phyloP scores from a whole-genome alignment of 2,113 vertebrate species.

The Sander vitreus region DNA sequence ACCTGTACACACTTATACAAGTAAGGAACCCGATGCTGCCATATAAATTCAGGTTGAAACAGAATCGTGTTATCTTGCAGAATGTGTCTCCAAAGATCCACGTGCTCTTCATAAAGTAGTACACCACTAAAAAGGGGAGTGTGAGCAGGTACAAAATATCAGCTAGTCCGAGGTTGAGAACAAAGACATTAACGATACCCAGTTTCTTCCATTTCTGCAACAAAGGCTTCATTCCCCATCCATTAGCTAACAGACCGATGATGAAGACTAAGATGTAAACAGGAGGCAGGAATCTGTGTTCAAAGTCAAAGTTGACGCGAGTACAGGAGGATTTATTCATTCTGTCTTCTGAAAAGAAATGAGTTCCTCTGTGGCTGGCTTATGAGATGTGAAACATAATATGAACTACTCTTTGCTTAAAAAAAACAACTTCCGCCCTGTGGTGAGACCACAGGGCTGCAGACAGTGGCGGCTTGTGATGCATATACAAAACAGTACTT shows the following conservation, averaged over 20 bases:
- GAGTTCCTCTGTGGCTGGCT: background rate
- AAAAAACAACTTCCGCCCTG: background rate
- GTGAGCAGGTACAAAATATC: conserved; percentile 88
- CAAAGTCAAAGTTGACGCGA: conserved; percentile 45
- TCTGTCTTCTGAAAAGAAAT: background rate
- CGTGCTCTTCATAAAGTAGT: conserved; percentile 60
- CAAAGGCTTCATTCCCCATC: conserved; percentile 74
- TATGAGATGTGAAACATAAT: background rate
- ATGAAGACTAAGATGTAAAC: conserved; percentile 82
- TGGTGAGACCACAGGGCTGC: too few species aligned
- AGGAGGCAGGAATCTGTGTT: conserved; percentile 73
- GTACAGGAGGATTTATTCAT: conserved; percentile 33
- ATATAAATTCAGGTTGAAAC: conserved; percentile 88
- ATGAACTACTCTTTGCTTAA: background rate
- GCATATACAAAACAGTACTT: too few species aligned
- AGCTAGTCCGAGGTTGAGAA: conserved; percentile 85
- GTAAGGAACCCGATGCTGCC: conserved; percentile 90
- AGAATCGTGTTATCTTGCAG: conserved; percentile 84
- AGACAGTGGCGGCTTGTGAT: too few species aligned
- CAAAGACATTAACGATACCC: conserved; percentile 76
- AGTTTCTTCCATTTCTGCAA: conserved; percentile 60
- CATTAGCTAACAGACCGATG: conserved; percentile 84
- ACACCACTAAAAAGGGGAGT: conserved; percentile 84
- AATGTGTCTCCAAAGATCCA: conserved; percentile 86
- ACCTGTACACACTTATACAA: conserved; percentile 88